phyloP scores from a whole-genome alignment of 2,797 vertebrate species.

The Bradypus variegatus region DNA sequence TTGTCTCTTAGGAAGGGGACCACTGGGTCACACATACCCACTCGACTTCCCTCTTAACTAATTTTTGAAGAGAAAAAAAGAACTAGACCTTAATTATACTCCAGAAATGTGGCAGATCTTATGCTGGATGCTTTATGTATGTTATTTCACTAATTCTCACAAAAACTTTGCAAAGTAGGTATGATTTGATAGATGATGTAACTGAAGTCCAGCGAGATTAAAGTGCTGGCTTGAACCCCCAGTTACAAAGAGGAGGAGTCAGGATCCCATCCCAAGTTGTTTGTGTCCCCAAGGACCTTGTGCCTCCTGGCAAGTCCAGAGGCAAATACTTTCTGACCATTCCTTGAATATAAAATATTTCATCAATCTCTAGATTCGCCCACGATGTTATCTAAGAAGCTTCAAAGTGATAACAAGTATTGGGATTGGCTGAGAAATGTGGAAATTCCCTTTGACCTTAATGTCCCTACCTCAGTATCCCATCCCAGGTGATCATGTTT shows the following conservation, averaged over 20 bases:
- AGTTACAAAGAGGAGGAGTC: not conserved
- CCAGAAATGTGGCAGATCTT: not conserved
- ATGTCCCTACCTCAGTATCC: not conserved
- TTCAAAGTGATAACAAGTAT: constrained; percentile 16
- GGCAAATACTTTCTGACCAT: not conserved
- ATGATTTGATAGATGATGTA: not conserved
- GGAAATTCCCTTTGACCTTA: constrained; percentile 43
- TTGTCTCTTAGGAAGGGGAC: not conserved
- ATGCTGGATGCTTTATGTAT: not conserved
- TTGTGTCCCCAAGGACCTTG: not conserved
- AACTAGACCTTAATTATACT: not conserved
- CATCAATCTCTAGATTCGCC: constrained; percentile 20
- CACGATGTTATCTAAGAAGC: constrained; percentile 32
- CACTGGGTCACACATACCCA: not conserved
- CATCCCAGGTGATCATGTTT: not conserved
- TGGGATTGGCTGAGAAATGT: constrained; percentile 30
- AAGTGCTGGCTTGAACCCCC: not conserved
- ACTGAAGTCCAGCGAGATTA: not conserved
- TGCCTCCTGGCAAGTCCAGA: not conserved
- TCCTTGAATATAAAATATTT: constrained; percentile 21
- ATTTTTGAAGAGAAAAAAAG: not conserved
- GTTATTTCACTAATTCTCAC: not conserved
- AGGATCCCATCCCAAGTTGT: not conserved
- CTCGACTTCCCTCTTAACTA: not conserved
- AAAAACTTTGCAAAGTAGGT: not conserved